Percentiles rank a stretch among this genome's conserved stretches.
Conservation (phyloP, 2,797 vertebrate species). For the Coranthus polyacanthus region DNA sequence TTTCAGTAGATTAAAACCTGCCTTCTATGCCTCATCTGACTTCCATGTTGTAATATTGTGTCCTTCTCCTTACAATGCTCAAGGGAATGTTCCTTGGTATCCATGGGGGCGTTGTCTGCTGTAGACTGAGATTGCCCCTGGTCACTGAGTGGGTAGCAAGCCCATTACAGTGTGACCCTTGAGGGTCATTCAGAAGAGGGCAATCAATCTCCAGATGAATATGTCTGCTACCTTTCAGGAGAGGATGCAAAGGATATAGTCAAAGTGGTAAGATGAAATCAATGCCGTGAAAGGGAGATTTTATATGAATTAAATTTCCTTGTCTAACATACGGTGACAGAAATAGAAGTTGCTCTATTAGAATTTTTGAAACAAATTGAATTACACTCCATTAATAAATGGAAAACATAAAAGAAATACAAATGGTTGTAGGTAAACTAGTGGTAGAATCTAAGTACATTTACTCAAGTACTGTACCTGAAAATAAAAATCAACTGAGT, state of each 20-base stretch:
- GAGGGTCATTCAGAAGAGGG: conserved; percentile 70
- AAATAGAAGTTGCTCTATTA: not conserved
- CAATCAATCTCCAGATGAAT: conserved; percentile 78
- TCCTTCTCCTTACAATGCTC: conserved; percentile 45
- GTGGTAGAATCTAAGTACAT: too few species aligned
- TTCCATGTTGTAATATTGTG: conserved; percentile 54
- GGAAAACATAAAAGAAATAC: too few species aligned
- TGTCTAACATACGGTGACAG: not conserved
- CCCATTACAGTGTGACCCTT: conserved; percentile 77
- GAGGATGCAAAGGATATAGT: conserved; percentile 32
- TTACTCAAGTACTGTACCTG: too few species aligned
- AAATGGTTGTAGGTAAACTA: too few species aligned
- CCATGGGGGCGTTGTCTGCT: conserved; percentile 55
- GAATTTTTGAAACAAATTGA: conserved; percentile 8
- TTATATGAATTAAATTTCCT: not conserved
- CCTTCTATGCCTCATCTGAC: conserved; percentile 49
- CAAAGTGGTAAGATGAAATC: conserved; percentile 25
- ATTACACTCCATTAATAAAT: not conserved
- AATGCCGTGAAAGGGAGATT: not conserved
- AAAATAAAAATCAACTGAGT: too few species aligned
- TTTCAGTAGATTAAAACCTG: conserved; percentile 45
- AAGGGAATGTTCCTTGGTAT: conserved; percentile 43
- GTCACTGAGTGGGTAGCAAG: conserved; percentile 77
- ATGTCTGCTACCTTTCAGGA: conserved; percentile 58
- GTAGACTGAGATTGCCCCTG: conserved; percentile 68